A percentile compares a stretch with the other conserved stretches of the same genome.
These are phyloP conservation scores for Rhinoderma darwinii DNA, from an alignment of 2,113 vertebrate species.

Conservation along the genomic window DNA sequence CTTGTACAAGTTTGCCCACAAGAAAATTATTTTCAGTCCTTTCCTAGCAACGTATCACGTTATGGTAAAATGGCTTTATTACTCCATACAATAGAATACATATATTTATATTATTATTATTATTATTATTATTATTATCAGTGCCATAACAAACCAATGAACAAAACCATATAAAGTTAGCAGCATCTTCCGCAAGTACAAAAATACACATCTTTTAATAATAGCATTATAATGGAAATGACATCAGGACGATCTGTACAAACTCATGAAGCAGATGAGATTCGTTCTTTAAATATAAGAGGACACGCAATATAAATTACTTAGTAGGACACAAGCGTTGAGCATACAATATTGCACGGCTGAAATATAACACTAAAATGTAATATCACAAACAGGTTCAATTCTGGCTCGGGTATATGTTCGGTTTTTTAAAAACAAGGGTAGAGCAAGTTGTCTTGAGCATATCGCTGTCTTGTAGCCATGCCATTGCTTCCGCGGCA, in stretches of 20 bases:
- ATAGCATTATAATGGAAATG: slow-evolving; percentile 78
- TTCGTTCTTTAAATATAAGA: slow-evolving; percentile 77
- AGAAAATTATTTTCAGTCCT: background rate
- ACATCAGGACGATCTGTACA: slow-evolving; percentile 84
- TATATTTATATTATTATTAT: slow-evolving; percentile 71
- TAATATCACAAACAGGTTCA: background rate
- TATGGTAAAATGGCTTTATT: slow-evolving; percentile 70
- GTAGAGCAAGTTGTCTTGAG: background rate
- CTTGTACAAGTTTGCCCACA: background rate
- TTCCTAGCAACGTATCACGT: slow-evolving; percentile 21
- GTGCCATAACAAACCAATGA: slow-evolving; percentile 71
- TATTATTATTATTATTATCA: slow-evolving; percentile 71
- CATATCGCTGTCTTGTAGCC: background rate
- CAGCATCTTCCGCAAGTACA: slow-evolving; percentile 91
- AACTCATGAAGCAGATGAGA: slow-evolving; percentile 86
- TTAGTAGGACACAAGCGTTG: slow-evolving; percentile 71
- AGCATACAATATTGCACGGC: slow-evolving; percentile 14
- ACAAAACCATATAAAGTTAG: slow-evolving; percentile 80
- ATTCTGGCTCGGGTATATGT: background rate
- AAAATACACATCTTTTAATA: slow-evolving; percentile 91
- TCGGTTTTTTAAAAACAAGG: too few species aligned
- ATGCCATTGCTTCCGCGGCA: background rate
- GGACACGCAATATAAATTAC: slow-evolving; percentile 72
- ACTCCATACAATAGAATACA: slow-evolving; percentile 75
- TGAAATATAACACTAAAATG: slow-evolving; percentile 1